Conservation (phyloP, 2,888 invertebrate species). For the Dermolepida albohirtum region DNA sequence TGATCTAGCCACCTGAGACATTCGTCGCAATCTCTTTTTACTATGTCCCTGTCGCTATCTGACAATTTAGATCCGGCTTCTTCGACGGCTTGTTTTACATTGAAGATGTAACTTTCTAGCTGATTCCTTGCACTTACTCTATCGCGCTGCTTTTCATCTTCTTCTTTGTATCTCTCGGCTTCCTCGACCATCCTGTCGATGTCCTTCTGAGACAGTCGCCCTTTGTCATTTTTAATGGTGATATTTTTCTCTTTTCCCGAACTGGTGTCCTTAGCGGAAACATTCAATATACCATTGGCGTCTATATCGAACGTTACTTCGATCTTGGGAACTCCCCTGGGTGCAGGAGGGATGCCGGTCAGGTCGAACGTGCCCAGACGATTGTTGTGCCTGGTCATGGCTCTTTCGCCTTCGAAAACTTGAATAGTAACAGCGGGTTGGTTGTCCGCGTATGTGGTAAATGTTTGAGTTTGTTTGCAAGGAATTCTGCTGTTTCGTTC, state of each 20-base stretch:
- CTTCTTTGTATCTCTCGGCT: conserved; percentile 78
- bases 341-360: conserved; percentile 77
- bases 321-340: conserved; percentile 75
- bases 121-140: conserved; percentile 76
- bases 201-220: conserved; percentile 82
- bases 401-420: conserved; percentile 78
- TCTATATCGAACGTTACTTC: conserved; percentile 80
- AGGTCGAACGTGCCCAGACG: conserved; percentile 74
- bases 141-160: conserved; percentile 76
- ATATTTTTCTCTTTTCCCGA: conserved; percentile 76
- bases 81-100: conserved; percentile 75
- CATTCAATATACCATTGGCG: too few species aligned
- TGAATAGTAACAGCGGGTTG: conserved; percentile 73
- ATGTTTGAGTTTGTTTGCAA: too few species aligned
- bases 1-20: conserved; percentile 74
- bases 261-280: conserved; percentile 70
- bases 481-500: conserved; percentile 70
- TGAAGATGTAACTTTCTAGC: too few species aligned
- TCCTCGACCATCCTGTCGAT: conserved; percentile 84
- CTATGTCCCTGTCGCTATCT: conserved; percentile 72
- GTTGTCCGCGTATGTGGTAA: conserved; percentile 77
- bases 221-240: conserved; percentile 85
- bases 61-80: conserved; percentile 73
- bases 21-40: conserved; percentile 69
- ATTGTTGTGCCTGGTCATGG: conserved; percentile 85